Evolutionary conservation across 2,797 vertebrate genomes (phyloP), one percentile per base, ranked within the genome.

Genomic region (Propithecus deckenii): DNA sequence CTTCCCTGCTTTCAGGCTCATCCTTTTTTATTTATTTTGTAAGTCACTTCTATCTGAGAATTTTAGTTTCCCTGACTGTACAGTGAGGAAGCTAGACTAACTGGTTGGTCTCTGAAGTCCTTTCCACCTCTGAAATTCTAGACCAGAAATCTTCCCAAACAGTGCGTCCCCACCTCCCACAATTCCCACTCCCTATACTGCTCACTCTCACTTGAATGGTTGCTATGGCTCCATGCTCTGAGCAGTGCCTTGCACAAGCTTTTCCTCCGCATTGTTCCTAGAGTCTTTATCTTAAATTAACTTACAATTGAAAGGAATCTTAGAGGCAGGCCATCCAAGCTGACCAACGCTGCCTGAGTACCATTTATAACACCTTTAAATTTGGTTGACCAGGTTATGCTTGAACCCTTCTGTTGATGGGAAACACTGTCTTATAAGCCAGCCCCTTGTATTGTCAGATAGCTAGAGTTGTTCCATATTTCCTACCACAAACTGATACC

Each of bases 21-120:
- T 28, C 69, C 25, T 69, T 97, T 97, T 50, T 59, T 93, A 65
- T 84, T 91, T 72, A 87, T 65, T 50, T 78, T 91, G 0, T 90
- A 86, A 91, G 46, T 80, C 52, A 85, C 25, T 93, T 96, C 5
- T 86, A 75, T 91, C 78, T 86, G 92, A 95, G 46, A 95, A 84
- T 75, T 74, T 79, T 57, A 35, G 52, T 86, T 93, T 94, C 23
- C 48, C 57, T 92, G 10, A 92, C 90, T 96, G 30, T 76, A 87
- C 23, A 95, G 48, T 57, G 76, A 75, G 50, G 74, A 93, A 96
- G 75, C 57, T 78, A 28, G 41, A 75, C 46, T 61, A n/a, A 86
- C 32, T 71, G 20, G 23, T 95, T 89, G 32, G 63, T 86, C 25
- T 97, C 59, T 59, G 30, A 35, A 11, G 52, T 91, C 67, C 89